Conservation (phyloP, 2,113 vertebrate species). For the Phrynosoma blainvillii region DNA sequence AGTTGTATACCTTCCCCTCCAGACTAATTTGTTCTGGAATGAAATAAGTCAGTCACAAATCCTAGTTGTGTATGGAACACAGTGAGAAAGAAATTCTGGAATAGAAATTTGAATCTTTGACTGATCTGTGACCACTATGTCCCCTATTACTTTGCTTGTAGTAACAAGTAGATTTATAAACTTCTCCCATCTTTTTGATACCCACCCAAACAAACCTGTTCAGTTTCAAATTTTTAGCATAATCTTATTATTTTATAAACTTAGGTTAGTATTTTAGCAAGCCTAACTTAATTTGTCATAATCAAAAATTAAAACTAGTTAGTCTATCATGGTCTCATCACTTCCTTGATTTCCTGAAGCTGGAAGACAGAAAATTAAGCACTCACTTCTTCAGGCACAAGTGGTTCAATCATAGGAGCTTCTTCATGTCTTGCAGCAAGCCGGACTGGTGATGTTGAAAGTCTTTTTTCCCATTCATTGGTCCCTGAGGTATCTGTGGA, state of each 20-base stretch:
- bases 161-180: not conserved
- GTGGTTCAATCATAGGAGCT: slow-evolving; percentile 90
- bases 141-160: not conserved
- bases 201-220: not conserved
- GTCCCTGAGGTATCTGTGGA: slow-evolving; percentile 75
- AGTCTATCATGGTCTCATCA: not conserved
- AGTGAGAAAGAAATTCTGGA: not conserved
- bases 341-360: not conserved
- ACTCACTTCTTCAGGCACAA: slow-evolving; percentile 92
- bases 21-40: not conserved
- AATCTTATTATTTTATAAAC: not conserved
- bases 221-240: not conserved
- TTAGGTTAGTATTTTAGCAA: not conserved
- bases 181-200: not conserved
- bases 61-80: not conserved
- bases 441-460: slow-evolving; percentile 86
- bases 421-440: slow-evolving; percentile 84
- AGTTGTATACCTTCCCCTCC: not conserved
- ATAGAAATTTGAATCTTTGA: not conserved
- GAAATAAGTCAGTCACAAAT: not conserved
- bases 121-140: not conserved
- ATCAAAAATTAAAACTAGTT: not conserved
- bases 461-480: slow-evolving; percentile 93
- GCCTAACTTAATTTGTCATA: not conserved
- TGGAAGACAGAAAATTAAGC: not conserved